phyloP scores from a whole-genome alignment of 2,888 invertebrate genomes.

The Euphydryas editha region DNA sequence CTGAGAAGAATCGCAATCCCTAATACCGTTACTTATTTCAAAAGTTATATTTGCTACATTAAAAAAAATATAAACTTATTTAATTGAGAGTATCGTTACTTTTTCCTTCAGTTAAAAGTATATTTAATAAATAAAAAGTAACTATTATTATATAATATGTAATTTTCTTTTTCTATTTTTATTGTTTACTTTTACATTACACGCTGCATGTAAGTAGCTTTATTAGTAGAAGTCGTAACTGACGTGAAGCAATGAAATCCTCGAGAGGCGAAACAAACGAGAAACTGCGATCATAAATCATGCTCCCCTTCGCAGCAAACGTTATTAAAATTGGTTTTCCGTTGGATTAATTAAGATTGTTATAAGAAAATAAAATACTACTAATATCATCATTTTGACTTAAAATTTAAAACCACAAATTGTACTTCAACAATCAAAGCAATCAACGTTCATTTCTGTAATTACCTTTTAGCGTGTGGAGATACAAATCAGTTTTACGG shows the following conservation, averaged over 20 bases:
- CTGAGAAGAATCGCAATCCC: too few relatives aligned
- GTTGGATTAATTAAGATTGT: constrained; percentile 47
- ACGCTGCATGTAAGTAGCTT: neutral
- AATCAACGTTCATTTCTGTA: constrained; percentile 4
- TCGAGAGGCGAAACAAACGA: constrained; percentile 44
- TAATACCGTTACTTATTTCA: too few relatives aligned
- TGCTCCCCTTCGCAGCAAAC: constrained; percentile 41
- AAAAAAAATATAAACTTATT: too few relatives aligned
- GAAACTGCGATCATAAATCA: constrained; percentile 48
- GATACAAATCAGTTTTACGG: constrained; percentile 8
- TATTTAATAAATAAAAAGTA: neutral
- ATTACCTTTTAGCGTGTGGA: constrained; percentile 11
- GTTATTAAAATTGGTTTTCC: constrained; percentile 45
- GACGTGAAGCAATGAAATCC: constrained; percentile 37
- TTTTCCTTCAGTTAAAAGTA: too few relatives aligned
- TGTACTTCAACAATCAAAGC: neutral
- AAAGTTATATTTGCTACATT: too few relatives aligned
- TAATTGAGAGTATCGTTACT: neutral
- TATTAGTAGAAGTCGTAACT: constrained; percentile 16
- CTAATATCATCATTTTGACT: constrained; percentile 29
- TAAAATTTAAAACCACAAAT: constrained; percentile 5
- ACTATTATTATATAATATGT: neutral
- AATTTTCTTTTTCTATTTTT: neutral
- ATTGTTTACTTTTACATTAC: neutral
- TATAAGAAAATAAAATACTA: constrained; percentile 37